These are phyloP conservation scores for Metopia argyrocephala DNA, from an alignment of 2,888 invertebrate species.

Conservation along the genomic window DNA sequence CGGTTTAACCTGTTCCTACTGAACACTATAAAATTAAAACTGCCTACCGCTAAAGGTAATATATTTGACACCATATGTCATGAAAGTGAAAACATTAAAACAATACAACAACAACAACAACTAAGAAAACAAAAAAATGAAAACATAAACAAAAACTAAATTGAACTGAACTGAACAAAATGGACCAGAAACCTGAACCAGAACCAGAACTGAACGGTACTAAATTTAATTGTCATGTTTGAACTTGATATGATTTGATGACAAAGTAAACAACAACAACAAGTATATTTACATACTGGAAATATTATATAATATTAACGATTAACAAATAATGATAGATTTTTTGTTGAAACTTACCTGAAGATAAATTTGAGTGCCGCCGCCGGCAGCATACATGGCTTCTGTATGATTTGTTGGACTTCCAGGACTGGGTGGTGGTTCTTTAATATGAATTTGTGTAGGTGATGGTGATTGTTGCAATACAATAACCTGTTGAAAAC, in stretches of 20 bases:
- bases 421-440: conserved; percentile 77
- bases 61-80: conserved; percentile 60
- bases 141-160: neutral
- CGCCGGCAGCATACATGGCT: conserved; percentile 79
- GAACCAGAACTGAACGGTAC: neutral
- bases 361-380: conserved; percentile 79
- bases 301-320: too few relatives aligned
- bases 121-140: conserved; percentile 18
- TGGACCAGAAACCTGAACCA: conserved; percentile 1
- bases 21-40: conserved; percentile 29
- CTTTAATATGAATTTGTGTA: conserved; percentile 75
- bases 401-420: conserved; percentile 73
- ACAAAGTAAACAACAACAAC: neutral
- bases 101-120: neutral
- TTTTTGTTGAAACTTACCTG: conserved; percentile 75
- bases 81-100: conserved; percentile 61
- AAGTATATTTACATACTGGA: conserved; percentile 17
- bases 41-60: conserved; percentile 59
- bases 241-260: conserved; percentile 25
- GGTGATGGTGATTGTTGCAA: conserved; percentile 76
- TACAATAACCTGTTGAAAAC: conserved; percentile 75
- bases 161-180: neutral
- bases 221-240: conserved; percentile 18
- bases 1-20: conserved; percentile 60
- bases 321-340: too few relatives aligned